Evolutionary conservation across 1,140 invertebrate species (phyloP), one percentile per base, ranked within the genome.

Genomic region (Episyrphus balteatus): DNA sequence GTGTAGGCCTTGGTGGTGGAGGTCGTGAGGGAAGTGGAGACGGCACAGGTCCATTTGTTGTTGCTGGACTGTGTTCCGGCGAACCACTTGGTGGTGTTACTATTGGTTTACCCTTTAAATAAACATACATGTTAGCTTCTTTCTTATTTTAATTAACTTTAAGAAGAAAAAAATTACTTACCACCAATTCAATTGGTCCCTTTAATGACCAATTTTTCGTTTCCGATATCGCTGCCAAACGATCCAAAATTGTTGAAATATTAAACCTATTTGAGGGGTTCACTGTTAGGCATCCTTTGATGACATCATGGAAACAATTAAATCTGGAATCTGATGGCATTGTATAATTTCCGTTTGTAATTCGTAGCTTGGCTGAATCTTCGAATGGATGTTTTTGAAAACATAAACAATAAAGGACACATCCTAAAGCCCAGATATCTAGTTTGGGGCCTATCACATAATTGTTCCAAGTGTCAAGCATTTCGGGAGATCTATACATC

Each of bases 391-490:
- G 97, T 51, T 83, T 81, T 67, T 87, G 82, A 67, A 86, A 98
- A 66, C 93, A 93, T 11, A 99, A 70, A 26, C 85, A 80, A 70
- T 91, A 99, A 0, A 98, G 70, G 44, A 99, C 80, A 71, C 97
- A 99, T 7, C 97, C 96, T 17, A 99, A 71, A 3, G 95, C 94
- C 96, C 97, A 99, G 26, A 96, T 80, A 73, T 99, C 97, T 5
- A 84, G 79, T 14, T 86, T 79, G 50, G 83, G 77, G 32, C 89
- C 88, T 50, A 99, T 94, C 36, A 84, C 84, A 69, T 86, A 86
- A 70, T 99, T 98, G 61, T 86, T 91, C 86, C 98, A 99, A 1
- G 94, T 90, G 67, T 99, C 96, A 44, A 98, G 73, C 80, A 98
- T 95, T 75, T 98, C 95, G 18, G 95, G 95, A 1, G 94, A 83